Conservation (phyloP, 2,888 invertebrate species). For the Parnassius smintheus region DNA sequence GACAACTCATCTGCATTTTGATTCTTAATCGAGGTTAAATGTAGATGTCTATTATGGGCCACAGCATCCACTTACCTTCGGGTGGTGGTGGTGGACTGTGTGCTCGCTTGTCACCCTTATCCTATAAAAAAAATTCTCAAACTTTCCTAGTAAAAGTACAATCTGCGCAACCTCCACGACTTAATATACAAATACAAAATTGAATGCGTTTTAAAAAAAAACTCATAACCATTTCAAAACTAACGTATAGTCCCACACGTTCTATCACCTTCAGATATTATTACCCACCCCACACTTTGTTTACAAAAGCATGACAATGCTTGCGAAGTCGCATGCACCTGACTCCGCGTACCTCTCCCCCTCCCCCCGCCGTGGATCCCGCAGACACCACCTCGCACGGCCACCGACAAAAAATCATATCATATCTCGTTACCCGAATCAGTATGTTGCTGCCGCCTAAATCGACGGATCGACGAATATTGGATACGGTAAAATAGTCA, state of each 20-base stretch:
- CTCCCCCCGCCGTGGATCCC: slow-evolving; percentile 29
- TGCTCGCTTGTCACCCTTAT: no score
- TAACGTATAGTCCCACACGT: neutral
- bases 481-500: slow-evolving; percentile 40
- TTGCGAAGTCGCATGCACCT: slow-evolving; percentile 61
- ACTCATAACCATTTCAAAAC: no score
- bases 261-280: slow-evolving; percentile 25
- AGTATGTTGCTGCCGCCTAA: slow-evolving; percentile 55
- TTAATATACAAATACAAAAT: no score
- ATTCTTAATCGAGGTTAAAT: no score
- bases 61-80: no score
- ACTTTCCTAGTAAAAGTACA: no score
- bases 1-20: no score
- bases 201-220: no score
- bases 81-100: no score
- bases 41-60: no score
- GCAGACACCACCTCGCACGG: slow-evolving; percentile 33
- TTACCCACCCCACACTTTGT: slow-evolving; percentile 10
- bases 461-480: slow-evolving; percentile 27
- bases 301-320: slow-evolving; percentile 22
- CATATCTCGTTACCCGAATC: slow-evolving; percentile 70
- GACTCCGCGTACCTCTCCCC: slow-evolving; percentile 39
- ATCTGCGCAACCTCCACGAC: no score
- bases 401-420: slow-evolving; percentile 60
- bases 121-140: no score